Conservation (phyloP, 2,797 vertebrate species). For the Masticophis lateralis region DNA sequence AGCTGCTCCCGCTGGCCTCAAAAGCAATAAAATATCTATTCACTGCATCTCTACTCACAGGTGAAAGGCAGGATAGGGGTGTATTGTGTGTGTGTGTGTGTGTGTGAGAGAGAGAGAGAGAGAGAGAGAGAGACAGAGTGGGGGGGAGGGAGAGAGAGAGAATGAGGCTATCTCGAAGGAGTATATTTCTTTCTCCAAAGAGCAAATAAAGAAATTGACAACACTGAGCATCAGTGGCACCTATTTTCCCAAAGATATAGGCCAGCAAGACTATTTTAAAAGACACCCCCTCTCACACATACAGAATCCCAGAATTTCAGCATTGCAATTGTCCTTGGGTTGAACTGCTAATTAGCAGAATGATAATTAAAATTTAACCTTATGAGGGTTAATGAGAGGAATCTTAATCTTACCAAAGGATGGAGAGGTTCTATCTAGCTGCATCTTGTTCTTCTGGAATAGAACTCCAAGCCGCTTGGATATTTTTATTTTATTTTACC, state of each 20-base stretch:
- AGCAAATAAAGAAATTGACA: background rate
- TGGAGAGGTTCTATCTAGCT: background rate
- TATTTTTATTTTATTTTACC: background rate
- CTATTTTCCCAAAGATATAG: background rate
- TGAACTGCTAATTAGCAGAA: background rate
- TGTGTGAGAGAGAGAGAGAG: no score
- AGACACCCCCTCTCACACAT: no score
- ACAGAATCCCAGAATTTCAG: background rate
- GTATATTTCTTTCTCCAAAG: background rate
- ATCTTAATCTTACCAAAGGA: background rate
- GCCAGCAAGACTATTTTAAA: background rate
- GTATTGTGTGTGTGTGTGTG: background rate
- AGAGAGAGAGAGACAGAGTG: background rate
- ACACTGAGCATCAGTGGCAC: background rate
- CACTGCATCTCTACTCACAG: background rate
- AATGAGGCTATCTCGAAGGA: background rate
- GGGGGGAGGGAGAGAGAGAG: background rate
- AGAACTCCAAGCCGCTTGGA: background rate
- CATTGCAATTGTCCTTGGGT: background rate
- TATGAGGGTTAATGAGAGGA: background rate
- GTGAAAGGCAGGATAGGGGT: background rate
- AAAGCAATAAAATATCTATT: constrained; percentile 42
- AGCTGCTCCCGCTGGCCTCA: background rate
- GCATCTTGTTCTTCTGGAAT: background rate
- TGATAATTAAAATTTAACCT: background rate